Conservation (phyloP, 2,888 invertebrate genomes). For the Drosophila stalkeri region DNA sequence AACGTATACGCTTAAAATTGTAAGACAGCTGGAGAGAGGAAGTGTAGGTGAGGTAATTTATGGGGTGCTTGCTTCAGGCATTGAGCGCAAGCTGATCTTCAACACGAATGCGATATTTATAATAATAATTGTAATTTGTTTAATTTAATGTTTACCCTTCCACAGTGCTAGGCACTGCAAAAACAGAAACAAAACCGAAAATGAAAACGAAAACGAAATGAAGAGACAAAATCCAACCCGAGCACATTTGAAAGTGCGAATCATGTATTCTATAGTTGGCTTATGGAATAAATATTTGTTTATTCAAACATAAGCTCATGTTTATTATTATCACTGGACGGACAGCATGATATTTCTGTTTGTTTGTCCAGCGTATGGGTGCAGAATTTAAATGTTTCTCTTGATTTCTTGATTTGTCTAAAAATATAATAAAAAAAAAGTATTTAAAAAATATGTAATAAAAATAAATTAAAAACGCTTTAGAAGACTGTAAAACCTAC, state of each 20-base stretch:
- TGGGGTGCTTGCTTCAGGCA: neutral
- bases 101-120: slow-evolving; percentile 48
- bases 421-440: neutral
- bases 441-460: neutral
- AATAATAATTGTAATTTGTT: slow-evolving; percentile 44
- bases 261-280: slow-evolving; percentile 25
- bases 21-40: neutral
- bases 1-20: slow-evolving; percentile 16
- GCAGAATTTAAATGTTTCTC: neutral
- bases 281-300: slow-evolving; percentile 54
- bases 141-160: slow-evolving; percentile 35
- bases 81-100: slow-evolving; percentile 31
- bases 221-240: slow-evolving; percentile 18
- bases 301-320: slow-evolving; percentile 11
- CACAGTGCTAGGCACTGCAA: slow-evolving; percentile 62
- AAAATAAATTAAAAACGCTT: neutral
- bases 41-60: neutral
- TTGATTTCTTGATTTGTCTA: neutral
- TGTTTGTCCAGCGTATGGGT: slow-evolving; percentile 17
- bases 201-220: neutral
- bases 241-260: slow-evolving; percentile 19
- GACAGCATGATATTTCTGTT: slow-evolving; percentile 8
- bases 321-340: slow-evolving; percentile 22
- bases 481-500: neutral
- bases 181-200: neutral